phyloP scores from a whole-genome alignment of 1,140 invertebrate genomes.

The Marisa cornuarietis region DNA sequence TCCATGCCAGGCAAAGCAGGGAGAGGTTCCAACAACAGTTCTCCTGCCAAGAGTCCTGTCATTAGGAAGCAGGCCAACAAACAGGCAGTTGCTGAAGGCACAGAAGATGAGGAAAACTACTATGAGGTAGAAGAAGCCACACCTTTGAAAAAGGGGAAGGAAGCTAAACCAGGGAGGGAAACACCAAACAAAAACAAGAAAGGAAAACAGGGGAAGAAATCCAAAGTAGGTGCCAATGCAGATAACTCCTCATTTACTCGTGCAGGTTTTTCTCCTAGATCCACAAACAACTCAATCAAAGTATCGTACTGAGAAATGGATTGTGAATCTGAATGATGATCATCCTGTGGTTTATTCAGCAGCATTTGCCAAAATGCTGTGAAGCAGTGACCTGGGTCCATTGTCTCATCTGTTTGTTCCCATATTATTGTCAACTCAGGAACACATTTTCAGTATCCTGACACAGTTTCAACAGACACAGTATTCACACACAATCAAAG shows the following conservation, averaged over 20 bases:
- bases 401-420: background rate
- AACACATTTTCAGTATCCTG: background rate
- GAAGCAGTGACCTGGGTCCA: background rate
- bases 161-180: background rate
- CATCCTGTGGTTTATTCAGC: background rate
- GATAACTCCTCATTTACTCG: background rate
- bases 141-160: background rate
- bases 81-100: background rate
- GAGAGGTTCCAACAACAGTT: background rate
- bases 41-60: background rate
- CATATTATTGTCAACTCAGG: background rate
- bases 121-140: slow-evolving; percentile 8
- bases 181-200: background rate
- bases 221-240: background rate
- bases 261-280: background rate
- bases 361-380: background rate
- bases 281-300: background rate
- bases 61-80: background rate
- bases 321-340: slow-evolving; percentile 1
- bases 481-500: background rate
- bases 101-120: slow-evolving; percentile 10
- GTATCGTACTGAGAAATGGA: background rate
- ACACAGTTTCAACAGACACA: background rate
- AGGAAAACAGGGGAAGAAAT: background rate
- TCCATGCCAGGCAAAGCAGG: background rate